A percentile compares a stretch with the other conserved stretches of the same genome.
phyloP scores from a whole-genome alignment of 2,797 vertebrate species.

The Varecia variegata region DNA sequence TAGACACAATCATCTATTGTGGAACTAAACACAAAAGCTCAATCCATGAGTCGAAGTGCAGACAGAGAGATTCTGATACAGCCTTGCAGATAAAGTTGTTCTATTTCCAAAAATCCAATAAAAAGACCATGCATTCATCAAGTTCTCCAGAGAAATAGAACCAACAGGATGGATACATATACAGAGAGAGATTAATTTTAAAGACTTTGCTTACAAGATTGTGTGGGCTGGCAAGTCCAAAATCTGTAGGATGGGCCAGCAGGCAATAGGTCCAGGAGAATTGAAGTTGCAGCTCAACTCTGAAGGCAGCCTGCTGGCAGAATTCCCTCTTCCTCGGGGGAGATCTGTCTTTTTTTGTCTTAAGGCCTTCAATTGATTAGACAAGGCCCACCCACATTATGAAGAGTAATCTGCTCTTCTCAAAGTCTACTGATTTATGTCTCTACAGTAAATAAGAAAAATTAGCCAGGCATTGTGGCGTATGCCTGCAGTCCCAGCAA shows the following conservation, averaged over 20 bases:
- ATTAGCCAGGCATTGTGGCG: not conserved
- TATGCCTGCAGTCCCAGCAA: not conserved
- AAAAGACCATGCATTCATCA: not conserved
- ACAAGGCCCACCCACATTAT: not conserved
- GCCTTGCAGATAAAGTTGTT: not conserved
- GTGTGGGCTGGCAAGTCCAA: not conserved
- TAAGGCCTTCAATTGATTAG: not conserved
- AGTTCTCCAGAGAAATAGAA: not conserved
- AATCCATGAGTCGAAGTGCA: not conserved
- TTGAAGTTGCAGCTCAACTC: not conserved
- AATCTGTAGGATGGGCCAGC: not conserved
- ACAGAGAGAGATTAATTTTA: not conserved
- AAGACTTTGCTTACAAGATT: not conserved
- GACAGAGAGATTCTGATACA: not conserved
- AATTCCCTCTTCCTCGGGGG: not conserved
- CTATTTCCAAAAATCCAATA: not conserved
- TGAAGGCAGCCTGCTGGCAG: not conserved
- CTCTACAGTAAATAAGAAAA: not conserved
- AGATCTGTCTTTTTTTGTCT: not conserved
- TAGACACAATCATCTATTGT: not conserved
- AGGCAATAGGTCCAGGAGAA: not conserved
- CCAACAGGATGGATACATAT: not conserved
- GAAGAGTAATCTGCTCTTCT: not conserved
- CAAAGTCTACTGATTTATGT: not conserved
- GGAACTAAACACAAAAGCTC: not conserved